phyloP scores from a whole-genome alignment of 2,113 vertebrate genomes.

The Grammomys dolichurus region DNA sequence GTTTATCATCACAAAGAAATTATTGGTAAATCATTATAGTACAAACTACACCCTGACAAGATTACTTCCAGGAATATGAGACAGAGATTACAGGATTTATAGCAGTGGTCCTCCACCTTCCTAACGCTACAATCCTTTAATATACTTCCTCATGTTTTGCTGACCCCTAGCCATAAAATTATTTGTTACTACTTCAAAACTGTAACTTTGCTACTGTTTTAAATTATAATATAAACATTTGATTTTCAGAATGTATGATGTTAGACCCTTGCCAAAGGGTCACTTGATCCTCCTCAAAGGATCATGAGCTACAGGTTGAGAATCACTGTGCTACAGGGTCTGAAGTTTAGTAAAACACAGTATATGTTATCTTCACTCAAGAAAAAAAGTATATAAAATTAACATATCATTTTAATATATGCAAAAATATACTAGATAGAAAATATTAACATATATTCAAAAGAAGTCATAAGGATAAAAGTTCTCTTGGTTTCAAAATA shows the following conservation, averaged over 20 bases:
- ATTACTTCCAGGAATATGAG: neutral
- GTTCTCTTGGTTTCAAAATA: constrained; percentile 21
- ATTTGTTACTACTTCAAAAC: neutral
- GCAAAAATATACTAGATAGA: constrained; percentile 38
- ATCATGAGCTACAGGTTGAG: neutral
- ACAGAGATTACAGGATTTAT: neutral
- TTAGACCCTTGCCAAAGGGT: neutral
- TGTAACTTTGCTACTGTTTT: neutral
- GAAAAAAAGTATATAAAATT: neutral
- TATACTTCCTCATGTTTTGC: neutral
- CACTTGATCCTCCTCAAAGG: neutral
- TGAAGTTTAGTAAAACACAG: neutral
- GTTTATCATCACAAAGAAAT: neutral
- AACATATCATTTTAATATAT: neutral
- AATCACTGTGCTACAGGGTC: neutral
- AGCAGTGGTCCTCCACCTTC: neutral
- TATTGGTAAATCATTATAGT: neutral
- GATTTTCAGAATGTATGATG: neutral
- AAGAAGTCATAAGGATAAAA: constrained; percentile 47
- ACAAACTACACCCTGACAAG: neutral
- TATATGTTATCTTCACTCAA: neutral
- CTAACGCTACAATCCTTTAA: neutral
- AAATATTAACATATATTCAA: constrained; percentile 55
- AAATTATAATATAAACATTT: neutral
- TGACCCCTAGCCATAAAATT: neutral